Conservation (phyloP, 1,140 invertebrate species). For the Delia radicum region DNA sequence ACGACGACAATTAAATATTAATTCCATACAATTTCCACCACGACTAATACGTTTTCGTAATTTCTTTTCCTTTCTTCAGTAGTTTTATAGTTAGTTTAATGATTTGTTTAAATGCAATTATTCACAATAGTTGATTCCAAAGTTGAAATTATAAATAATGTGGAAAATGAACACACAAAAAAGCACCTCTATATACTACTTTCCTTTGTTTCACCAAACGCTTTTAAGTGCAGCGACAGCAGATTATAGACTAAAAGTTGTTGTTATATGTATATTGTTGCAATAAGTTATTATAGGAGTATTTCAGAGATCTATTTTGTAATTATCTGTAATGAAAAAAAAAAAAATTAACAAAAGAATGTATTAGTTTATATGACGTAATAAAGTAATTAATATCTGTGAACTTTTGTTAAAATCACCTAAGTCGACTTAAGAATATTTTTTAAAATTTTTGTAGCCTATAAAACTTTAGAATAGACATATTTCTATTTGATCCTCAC, state of each 20-base stretch:
- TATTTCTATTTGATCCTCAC: too few species aligned
- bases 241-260: background rate
- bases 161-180: too few species aligned
- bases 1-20: background rate
- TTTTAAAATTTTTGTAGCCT: too few species aligned
- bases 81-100: background rate
- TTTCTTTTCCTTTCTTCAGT: background rate
- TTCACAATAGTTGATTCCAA: background rate
- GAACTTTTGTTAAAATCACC: too few species aligned
- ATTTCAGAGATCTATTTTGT: constrained; percentile 2
- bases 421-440: too few species aligned
- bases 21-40: background rate
- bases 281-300: background rate
- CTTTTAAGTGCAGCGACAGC: background rate
- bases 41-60: background rate
- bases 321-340: background rate
- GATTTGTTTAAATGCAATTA: background rate
- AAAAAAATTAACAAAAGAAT: background rate
- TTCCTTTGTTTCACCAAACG: background rate
- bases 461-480: too few species aligned
- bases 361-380: background rate
- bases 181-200: background rate
- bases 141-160: too few species aligned
- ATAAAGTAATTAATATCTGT: background rate
- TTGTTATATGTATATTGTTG: background rate